Base-by-base conservation (phyloP, 2,113 vertebrate genomes). In the Aythya baeri region DNA sequence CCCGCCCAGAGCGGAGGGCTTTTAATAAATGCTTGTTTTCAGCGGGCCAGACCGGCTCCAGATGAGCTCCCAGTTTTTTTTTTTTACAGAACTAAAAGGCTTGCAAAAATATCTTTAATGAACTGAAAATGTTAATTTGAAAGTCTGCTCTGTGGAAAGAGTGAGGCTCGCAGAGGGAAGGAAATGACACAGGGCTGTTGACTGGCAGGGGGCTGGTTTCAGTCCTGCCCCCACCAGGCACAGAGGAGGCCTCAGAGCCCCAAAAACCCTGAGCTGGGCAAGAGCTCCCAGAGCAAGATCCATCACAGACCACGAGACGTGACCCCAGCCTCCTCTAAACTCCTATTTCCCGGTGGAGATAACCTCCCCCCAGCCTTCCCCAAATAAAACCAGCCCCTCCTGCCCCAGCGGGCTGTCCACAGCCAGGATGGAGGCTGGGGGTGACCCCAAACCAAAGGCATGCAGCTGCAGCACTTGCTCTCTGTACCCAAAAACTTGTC, bases 391-490 rank as follows among this genome's bases (percentile, higher is more conserved):
- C 41, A 57, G 65, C 27, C 29, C 26, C 26, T 65, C 25, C 38
- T 38, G 38, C 38, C 38, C 38, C 38, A 11, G 38, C 38, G 38
- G 26, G 23, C 38, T 83, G 61, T 32, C 46, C 81, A 41, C 38
- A 75, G 97, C 91, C 91, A 79, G 68, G 62, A 85, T 75, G 91
- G 86, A 96, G 86, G 59, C 38, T 38, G 70, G 93, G 50, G 11
- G 31, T 12, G 8, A 78, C 6, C 9, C 87, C 92, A 96, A 98
- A 97, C 96, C 98, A 95, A 95, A 98, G 95, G 97, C 97, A 97
- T 96, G 93, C 97, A 98, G 98, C 98, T 97, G 98, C 96, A 98
- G 97, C 95, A 98, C 96, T 93, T 32, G 32, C 93, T 97, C 97
- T 93, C 94, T 92, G 84, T 81, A 83, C 96, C 92, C 77, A 94